These are phyloP conservation scores for Xestoiulus laeticollis DNA, from an alignment of 2,888 invertebrate species.

Conservation along the genomic window DNA sequence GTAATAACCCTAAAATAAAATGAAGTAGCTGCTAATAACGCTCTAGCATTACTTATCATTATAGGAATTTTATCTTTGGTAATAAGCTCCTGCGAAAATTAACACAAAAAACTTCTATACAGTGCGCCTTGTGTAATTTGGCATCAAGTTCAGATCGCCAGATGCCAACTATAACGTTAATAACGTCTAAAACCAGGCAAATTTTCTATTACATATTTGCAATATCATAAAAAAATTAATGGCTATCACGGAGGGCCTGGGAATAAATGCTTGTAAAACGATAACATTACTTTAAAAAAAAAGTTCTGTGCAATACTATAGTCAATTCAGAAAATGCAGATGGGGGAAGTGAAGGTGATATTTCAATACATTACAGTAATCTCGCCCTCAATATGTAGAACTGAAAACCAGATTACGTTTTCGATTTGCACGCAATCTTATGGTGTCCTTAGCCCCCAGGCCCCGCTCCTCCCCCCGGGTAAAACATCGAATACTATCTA, in stretches of 20 bases:
- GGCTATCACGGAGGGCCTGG: slow-evolving; percentile 32
- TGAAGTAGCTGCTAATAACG: background rate
- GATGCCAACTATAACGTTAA: background rate
- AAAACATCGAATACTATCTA: background rate
- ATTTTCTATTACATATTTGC: background rate
- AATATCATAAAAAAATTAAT: slow-evolving; percentile 13
- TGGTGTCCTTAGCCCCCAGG: background rate
- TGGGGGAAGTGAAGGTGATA: background rate
- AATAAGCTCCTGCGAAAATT: background rate
- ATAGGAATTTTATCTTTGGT: background rate
- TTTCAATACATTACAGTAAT: background rate
- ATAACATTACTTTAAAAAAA: background rate
- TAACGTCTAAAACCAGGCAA: background rate
- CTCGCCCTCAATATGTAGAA: background rate
- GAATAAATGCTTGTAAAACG: background rate
- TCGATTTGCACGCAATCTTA: slow-evolving; percentile 33
- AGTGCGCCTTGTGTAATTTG: background rate
- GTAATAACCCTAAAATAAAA: background rate
- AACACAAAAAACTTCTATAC: background rate
- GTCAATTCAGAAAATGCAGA: background rate
- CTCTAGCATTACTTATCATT: background rate
- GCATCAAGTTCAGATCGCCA: background rate
- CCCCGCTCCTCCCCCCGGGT: background rate
- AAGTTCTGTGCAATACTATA: background rate
- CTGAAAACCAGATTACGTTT: slow-evolving; percentile 30